Conservation (phyloP, 2,113 vertebrate genomes). For the Manacus vitellinus region DNA sequence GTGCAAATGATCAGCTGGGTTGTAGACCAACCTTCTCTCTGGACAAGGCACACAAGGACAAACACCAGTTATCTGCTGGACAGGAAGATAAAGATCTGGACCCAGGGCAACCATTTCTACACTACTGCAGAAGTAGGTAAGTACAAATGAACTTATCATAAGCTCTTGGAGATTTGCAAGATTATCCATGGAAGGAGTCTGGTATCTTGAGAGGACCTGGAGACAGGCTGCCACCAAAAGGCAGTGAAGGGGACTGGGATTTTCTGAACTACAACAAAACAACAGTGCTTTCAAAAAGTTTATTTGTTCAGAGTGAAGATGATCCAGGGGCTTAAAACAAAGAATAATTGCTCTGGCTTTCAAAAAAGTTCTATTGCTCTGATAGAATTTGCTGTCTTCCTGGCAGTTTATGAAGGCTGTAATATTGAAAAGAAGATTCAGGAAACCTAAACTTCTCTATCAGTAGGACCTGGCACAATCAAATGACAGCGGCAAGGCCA, state of each 20-base stretch:
- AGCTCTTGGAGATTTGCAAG: neutral
- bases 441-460: neutral
- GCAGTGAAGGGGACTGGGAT: neutral
- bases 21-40: neutral
- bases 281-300: neutral
- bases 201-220: neutral
- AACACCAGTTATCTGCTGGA: neutral
- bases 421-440: neutral
- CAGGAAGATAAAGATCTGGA: neutral
- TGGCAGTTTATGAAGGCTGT: neutral
- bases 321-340: neutral
- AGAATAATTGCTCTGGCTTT: neutral
- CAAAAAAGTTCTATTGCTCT: neutral
- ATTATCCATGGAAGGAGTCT: neutral
- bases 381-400: neutral
- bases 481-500: neutral
- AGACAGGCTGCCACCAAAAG: neutral
- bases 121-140: neutral
- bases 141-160: neutral
- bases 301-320: neutral
- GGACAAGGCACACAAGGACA: neutral
- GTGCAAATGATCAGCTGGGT: neutral
- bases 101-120: neutral
- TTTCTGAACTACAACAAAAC: neutral
- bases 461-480: neutral